Base-by-base conservation (phyloP, 2,888 invertebrate species). In the Morpho helenor region DNA sequence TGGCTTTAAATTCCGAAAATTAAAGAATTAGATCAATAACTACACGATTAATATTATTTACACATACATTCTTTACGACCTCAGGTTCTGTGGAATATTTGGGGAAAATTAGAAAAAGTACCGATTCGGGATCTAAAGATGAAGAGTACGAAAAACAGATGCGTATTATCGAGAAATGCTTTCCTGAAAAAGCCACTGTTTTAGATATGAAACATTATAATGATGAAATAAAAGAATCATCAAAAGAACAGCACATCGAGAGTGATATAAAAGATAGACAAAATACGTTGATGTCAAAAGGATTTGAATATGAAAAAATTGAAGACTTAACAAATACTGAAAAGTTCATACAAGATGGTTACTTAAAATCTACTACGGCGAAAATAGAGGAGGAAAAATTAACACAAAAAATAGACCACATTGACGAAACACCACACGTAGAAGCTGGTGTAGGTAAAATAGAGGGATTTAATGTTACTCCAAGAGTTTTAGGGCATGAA, bases 401-500 rank as follows among this genome's bases (percentile, higher is more conserved):
- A 8, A 58, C 59, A 16, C 82, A 85, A 59, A 83, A 79, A 64
- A 31, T 81, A 2, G 84, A 86, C 68, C 57, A 61, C 1, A 69
- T 82, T 9, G 68, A 79, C 0, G 84, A 86, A 64, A 68, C 71
- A 1, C 71, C 77, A 3, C 10, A 79, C 22, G 76, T 77, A 39
- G 80, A 79, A 68, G 71, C 76, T 22, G 67, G 71, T 1, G 68
- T 64, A 9, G 53, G 67, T 31, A 68, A 71, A 56, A 22, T 70
- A 3, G 77, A 79, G 60, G 77, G 74, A 7, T 73, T 78, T 10
- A 77, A 76, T 62, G 47, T 60, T 0, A 48, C 62, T 22, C 76
- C 79, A 0, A 78, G 63, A 63, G 66, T 79, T 3, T 66, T 84
- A 57, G 74, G 71, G 8, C 60, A 66, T 8, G 56, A 63, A 5